Base-by-base conservation (phyloP, 37 sponge, comb jelly and placozoan species). In the Crambe crambe region DNA sequence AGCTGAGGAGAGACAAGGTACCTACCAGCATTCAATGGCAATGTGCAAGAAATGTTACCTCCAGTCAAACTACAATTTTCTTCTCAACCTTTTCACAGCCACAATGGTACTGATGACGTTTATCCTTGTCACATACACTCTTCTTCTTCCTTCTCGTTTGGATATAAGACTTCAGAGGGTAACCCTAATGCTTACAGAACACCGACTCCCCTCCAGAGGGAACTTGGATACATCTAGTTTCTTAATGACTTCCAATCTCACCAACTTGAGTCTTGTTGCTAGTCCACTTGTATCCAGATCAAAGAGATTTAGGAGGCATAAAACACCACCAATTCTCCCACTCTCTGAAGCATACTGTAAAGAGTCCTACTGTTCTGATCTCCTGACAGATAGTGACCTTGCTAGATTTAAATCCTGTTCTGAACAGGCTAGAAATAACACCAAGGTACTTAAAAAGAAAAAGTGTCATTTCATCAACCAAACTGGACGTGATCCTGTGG, bases 391-490 rank as follows among this genome's bases (percentile, higher is more conserved):
- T 23, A 2, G 42, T 36, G 60, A 37, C 10, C 27, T 18, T 30
- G 30, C 25, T 3, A 36, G 81, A 21, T 56, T 17, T 51, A 2
- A 69, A 4, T 61, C 12, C 63, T 61, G 63, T 21, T 29, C 30
- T 61, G 6, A 61, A 8, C 12, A 20, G 6, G 25, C 30, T 32
- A 25, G 9, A 29, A 36, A 68, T 31, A 34, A 21, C 18, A 68
- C 25, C 4, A 10, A 4, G 3, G 22, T 32, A 68, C 31, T 35
- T 15, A 29, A 18, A 36, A 32, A 68, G 6, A 4, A 9, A 37
- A 4, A 47, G 0, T 86, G 86, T 32, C 47, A 47, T 18, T 86
- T 86, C 58, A 79, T 79, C 40, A 40, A 79, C 32, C 61, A 60
- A 18, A 68, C 34, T 23, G 31, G 36, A 29, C 61, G 81, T 32